Conservation (phyloP, 2,113 vertebrate species). For the Pionites leucogaster region DNA sequence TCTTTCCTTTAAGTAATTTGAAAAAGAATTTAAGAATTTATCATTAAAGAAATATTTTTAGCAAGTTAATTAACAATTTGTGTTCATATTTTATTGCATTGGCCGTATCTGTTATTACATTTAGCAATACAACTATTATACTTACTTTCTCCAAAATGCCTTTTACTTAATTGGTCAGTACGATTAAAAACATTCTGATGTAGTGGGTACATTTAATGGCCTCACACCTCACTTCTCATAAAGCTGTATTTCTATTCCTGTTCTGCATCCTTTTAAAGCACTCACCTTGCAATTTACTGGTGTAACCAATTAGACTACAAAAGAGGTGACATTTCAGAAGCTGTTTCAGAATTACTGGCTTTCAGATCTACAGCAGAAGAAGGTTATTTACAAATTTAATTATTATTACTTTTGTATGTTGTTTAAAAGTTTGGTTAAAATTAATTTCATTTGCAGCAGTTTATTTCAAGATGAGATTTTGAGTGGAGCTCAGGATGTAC, state of each 20-base stretch:
- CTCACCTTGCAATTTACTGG: constrained; percentile 49
- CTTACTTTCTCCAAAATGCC: constrained; percentile 47
- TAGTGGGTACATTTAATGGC: constrained; percentile 57
- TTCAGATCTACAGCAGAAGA: neutral
- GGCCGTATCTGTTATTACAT: constrained; percentile 1
- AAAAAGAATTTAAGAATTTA: neutral
- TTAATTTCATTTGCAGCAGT: constrained; percentile 10
- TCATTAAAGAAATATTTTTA: constrained; percentile 8
- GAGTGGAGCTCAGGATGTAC: neutral
- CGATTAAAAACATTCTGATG: constrained; percentile 65
- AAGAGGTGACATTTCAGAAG: constrained; percentile 54
- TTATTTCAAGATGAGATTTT: constrained; percentile 3
- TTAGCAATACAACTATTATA: neutral
- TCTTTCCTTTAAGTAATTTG: neutral
- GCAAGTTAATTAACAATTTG: neutral
- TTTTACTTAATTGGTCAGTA: constrained; percentile 67
- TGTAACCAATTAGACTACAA: constrained; percentile 71
- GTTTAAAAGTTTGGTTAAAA: constrained; percentile 11
- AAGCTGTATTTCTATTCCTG: constrained; percentile 60
- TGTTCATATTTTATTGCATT: neutral
- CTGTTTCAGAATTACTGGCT: neutral
- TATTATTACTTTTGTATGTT: neutral
- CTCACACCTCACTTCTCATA: constrained; percentile 71
- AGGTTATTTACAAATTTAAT: neutral
- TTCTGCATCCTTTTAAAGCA: constrained; percentile 64